Evolutionary conservation across 2,797 vertebrate species (phyloP), one percentile per base, ranked within the genome.

Genomic region (Lithobates pipiens): DNA sequence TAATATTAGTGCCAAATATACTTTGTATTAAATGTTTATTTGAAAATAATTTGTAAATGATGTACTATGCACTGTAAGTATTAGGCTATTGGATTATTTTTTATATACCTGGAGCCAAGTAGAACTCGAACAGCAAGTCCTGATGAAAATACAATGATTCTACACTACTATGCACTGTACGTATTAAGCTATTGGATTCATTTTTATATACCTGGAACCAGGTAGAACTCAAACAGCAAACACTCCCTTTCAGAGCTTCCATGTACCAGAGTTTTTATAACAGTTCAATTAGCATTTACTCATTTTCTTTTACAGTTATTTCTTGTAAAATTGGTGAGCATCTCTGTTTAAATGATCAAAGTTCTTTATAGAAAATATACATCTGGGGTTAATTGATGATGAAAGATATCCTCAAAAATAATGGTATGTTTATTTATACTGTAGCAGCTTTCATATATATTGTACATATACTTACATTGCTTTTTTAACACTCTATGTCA

Each of bases 391-490:
- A 67, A 67, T 11, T 29, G 25, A 29, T 61, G 54, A 61, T 61
- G 54, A 61, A 61, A 61, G 54, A 61, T 61, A 61, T 61, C 54
- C 54, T 23, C 21, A 23, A 61, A 61, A 5, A 61, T 67, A 67
- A 27, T 67, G 65, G 27, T 29, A 67, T 13, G 65, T 25, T 29
- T 67, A 67, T 67, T 67, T 29, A 25, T 67, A 27, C 25, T 11
- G 13, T 67, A 25, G 10, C 61, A 65, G 7, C 27, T 67, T 61
- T 61, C 54, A 61, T 23, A 61, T 61, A 67, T 29, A 67, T 67
- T 67, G 10, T 83, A 36, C 34, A 34, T 82, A 69, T 61, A 57
- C 21, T 61, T 36, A 82, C 34, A 67, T 34, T 68, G 13, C 36
- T 57, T 69, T 70, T 68, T n/a, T 44, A 84, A 13, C 25, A 18